Conservation (phyloP, 2,113 vertebrate species). For the Agapornis roseicollis region DNA sequence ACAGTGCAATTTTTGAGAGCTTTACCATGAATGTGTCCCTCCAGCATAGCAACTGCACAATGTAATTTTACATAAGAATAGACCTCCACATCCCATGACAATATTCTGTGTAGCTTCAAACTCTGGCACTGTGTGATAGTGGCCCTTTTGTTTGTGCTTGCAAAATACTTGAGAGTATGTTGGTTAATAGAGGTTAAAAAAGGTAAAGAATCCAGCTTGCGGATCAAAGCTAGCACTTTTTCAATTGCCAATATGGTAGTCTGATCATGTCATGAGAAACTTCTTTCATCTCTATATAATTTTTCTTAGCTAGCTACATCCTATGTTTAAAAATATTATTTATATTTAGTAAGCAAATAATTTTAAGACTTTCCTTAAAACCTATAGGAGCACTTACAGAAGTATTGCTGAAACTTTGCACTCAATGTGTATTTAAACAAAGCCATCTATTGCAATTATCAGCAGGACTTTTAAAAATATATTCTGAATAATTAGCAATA, state of each 20-base stretch:
- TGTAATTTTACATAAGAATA: background rate
- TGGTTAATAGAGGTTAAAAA: background rate
- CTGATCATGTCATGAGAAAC: background rate
- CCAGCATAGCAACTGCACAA: background rate
- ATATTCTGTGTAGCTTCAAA: background rate
- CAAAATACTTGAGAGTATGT: background rate
- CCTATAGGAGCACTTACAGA: background rate
- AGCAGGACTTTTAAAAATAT: background rate
- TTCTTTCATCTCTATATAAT: background rate
- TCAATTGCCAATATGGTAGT: background rate
- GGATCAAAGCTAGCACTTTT: background rate
- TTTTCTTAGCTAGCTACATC: background rate
- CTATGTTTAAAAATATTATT: background rate
- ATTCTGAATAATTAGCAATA: background rate
- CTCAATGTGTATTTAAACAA: background rate
- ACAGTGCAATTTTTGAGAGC: background rate
- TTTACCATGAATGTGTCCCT: background rate
- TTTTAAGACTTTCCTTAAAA: background rate
- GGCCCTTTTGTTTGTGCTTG: background rate
- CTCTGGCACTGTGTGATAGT: background rate
- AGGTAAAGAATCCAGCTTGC: background rate
- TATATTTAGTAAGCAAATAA: background rate
- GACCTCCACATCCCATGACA: background rate
- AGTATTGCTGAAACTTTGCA: background rate
- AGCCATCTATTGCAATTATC: background rate